Evolutionary conservation across 2,888 invertebrate genomes (phyloP), one percentile per base, ranked within the genome.

Genomic region (Drosophila affinis): DNA sequence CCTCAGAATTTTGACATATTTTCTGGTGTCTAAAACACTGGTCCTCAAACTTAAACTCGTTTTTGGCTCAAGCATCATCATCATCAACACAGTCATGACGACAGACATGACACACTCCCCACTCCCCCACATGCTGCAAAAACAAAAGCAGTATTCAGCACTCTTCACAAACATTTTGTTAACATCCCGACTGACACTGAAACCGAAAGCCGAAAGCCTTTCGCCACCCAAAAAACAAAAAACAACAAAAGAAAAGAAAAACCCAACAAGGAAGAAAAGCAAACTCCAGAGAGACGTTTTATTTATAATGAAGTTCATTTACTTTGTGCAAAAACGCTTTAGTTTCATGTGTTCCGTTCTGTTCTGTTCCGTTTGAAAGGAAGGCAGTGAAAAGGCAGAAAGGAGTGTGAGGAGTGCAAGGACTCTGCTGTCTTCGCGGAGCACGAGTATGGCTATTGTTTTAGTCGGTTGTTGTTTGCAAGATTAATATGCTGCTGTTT

Each of bases 401-500:
- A 62, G 61, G 65, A 74, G 68, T 68, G 79, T 70, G 73, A 62
- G 69, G 63, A 71, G 9, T 27, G 27, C 1, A 6, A 27, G 7
- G 27, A 27, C 27, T 27, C 68, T 59, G 53, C 27, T 54, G 59
- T 63, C 69, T 70, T 68, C 63, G 34, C 47, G 34, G 12, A 34
- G 34, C 14, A 39, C 39, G 39, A n/a, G 39, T 63, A 64, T 57
- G 68, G 65, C 61, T 76, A 55, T 56, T 80, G 72, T 69, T 77
- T 54, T 74, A 64, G 65, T 57, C 53, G 39, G 76, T 61, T 75
- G 75, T 75, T 79, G 68, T 49, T 81, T 61, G 60, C 64, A 77
- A 87, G 87, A 85, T 85, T 85, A 87, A 85, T 85, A 87, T 81
- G 87, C 87, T 85, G 82, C 80, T 80, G 78, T 77, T 80, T 85